phyloP scores from a whole-genome alignment of 2,797 vertebrate genomes.

The Setipinna tenuifilis region DNA sequence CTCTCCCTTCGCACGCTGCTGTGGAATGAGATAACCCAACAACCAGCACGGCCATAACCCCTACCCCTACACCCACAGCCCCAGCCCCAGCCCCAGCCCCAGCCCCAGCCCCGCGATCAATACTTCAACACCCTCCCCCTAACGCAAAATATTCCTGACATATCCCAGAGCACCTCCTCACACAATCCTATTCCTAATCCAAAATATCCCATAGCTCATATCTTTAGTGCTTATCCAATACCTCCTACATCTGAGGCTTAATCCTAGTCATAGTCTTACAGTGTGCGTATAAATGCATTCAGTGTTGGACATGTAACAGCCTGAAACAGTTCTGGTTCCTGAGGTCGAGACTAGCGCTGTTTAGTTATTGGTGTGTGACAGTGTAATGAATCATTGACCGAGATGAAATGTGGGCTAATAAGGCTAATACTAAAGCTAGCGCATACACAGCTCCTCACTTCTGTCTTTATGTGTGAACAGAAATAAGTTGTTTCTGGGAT shows the following conservation, averaged over 20 bases:
- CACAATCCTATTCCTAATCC: neutral
- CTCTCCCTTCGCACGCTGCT: conserved; percentile 37
- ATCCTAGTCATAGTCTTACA: neutral
- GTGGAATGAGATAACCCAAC: conserved; percentile 43
- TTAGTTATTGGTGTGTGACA: too few relatives aligned
- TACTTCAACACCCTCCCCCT: neutral
- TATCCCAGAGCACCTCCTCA: too few relatives aligned
- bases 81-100: neutral
- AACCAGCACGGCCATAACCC: neutral
- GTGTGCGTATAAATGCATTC: neutral
- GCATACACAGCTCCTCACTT: too few relatives aligned
- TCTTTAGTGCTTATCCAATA: neutral
- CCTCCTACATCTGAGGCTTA: too few relatives aligned
- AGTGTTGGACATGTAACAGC: too few relatives aligned
- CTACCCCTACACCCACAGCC: neutral
- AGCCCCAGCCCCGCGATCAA: neutral
- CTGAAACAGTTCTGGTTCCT: too few relatives aligned
- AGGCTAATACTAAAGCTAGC: too few relatives aligned
- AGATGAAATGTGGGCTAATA: too few relatives aligned
- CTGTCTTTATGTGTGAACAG: too few relatives aligned
- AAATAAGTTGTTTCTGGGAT: too few relatives aligned
- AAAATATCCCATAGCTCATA: neutral
- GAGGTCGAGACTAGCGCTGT: too few relatives aligned
- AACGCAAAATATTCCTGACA: neutral
- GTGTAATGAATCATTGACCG: too few relatives aligned